Evolutionary conservation across 2,113 vertebrate genomes (phyloP).

Genomic region (Tauraco erythrolophus): DNA sequence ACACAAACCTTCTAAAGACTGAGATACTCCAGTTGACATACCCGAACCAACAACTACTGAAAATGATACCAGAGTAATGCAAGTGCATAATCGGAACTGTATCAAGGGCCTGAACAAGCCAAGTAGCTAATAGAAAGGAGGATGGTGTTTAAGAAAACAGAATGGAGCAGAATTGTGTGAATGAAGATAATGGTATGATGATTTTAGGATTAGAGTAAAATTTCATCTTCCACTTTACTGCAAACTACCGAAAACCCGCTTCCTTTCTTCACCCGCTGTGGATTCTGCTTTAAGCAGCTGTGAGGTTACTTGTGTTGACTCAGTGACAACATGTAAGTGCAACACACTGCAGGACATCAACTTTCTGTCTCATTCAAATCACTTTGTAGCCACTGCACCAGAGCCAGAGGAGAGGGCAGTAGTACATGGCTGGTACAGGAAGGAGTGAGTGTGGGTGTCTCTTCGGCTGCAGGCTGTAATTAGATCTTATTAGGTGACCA

Average conservation of each 20-base stretch:
- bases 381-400: not conserved
- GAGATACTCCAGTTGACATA: not conserved
- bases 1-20: not conserved
- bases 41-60: not conserved
- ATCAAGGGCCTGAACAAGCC: not conserved
- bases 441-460: not conserved
- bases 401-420: not conserved
- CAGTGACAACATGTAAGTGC: not conserved
- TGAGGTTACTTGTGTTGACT: not conserved
- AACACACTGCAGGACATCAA: not conserved
- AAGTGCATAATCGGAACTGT: not conserved
- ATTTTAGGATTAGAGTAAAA: not conserved
- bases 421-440: not conserved
- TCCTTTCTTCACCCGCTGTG: fast-evolving
- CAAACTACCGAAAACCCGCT: not conserved
- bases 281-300: not conserved
- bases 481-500: not conserved
- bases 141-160: not conserved
- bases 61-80: not conserved
- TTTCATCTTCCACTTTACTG: not conserved
- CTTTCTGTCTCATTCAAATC: not conserved
- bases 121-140: not conserved
- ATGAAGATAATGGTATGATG: not conserved
- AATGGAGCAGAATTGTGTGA: not conserved
- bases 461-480: not conserved